phyloP scores from a whole-genome alignment of 2,797 vertebrate species.

The Anguilla megastoma region DNA sequence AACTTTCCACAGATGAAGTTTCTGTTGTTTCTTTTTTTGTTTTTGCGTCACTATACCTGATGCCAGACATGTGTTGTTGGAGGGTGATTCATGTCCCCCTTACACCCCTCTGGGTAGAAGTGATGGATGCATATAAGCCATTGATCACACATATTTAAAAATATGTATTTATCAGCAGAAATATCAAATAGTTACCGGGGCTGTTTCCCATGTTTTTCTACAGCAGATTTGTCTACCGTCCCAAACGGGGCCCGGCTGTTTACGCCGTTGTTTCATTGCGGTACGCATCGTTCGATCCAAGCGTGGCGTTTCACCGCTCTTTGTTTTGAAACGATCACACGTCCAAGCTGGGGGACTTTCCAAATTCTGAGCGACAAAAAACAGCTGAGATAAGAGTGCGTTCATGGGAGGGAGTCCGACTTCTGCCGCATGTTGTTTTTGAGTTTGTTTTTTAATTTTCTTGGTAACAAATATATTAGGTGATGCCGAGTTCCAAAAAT shows the following conservation, averaged over 20 bases:
- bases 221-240: not conserved
- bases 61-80: constrained; percentile 58
- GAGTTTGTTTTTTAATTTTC: not conserved
- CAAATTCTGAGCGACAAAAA: not conserved
- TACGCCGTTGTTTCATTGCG: constrained; percentile 20
- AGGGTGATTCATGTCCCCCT: constrained; percentile 61
- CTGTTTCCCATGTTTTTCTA: constrained; percentile 37
- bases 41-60: constrained; percentile 55
- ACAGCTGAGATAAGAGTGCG: not conserved
- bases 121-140: constrained; percentile 52
- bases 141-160: constrained; percentile 50
- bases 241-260: not conserved
- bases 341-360: not conserved
- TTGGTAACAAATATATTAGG: constrained; percentile 22
- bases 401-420: not conserved
- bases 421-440: not conserved
- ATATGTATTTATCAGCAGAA: constrained; percentile 60
- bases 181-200: constrained; percentile 44
- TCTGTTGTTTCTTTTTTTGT: not conserved
- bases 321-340: not conserved
- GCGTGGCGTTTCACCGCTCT: not conserved
- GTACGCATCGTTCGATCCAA: constrained; percentile 4
- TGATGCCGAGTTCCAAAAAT: constrained; percentile 32
- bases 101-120: constrained; percentile 47
- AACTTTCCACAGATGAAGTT: constrained; percentile 61